These are phyloP conservation scores for Drosophila kikkawai DNA, from an alignment of 1,140 invertebrate genomes.

Conservation along the genomic window DNA sequence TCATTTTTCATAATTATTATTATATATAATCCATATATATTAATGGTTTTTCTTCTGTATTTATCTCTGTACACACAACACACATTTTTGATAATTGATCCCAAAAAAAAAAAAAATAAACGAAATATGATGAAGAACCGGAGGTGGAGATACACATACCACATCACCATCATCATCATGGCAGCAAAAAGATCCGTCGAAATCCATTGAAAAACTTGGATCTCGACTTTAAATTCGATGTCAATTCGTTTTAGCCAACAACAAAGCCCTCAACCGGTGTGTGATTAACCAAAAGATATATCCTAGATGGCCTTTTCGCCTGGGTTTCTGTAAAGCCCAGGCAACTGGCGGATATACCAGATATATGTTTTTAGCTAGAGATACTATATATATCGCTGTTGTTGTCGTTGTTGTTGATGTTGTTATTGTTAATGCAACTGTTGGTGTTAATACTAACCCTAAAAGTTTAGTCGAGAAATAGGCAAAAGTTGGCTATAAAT, in stretches of 20 bases:
- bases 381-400: slow-evolving; percentile 38
- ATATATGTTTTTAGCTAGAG: slow-evolving; percentile 37
- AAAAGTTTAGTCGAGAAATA: slow-evolving; percentile 35
- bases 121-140: slow-evolving; percentile 63
- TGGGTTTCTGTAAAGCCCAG: slow-evolving; percentile 20
- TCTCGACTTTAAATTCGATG: slow-evolving; percentile 85
- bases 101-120: slow-evolving; percentile 3
- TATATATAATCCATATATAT: slow-evolving; percentile 36
- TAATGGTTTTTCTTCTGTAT: slow-evolving; percentile 73
- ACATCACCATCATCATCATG: slow-evolving; percentile 84
- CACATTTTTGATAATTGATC: slow-evolving; percentile 52
- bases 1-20: slow-evolving; percentile 36
- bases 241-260: slow-evolving; percentile 84
- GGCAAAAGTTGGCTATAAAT: slow-evolving; percentile 18
- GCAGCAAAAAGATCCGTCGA: slow-evolving; percentile 81
- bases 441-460: slow-evolving; percentile 39
- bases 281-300: slow-evolving; percentile 45
- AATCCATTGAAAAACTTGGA: slow-evolving; percentile 84
- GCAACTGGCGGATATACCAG: slow-evolving; percentile 40
- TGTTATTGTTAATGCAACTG: slow-evolving; percentile 24
- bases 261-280: slow-evolving; percentile 65
- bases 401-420: slow-evolving; percentile 1
- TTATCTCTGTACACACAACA: slow-evolving; percentile 55
- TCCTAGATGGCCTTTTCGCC: background rate
- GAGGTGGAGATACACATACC: slow-evolving; percentile 80